Evolutionary conservation across 2,888 invertebrate genomes (phyloP), one percentile per base, ranked within the genome.

Genomic region (Teleogryllus oceanicus): DNA sequence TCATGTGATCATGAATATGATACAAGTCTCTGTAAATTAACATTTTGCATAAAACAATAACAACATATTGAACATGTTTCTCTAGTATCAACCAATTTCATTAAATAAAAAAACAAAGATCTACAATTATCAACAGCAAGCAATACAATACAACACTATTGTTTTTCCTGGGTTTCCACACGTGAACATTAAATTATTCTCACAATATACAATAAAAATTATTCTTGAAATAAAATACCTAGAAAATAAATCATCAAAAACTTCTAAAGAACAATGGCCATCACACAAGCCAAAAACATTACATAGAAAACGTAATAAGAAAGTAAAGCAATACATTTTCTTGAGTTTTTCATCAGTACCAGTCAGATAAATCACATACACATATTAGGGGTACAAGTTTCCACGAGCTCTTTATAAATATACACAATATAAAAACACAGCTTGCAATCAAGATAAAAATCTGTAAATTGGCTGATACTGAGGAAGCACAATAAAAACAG

Each of bases 381-480:
- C 16, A 18, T 62, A 12, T 16, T 18, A 62, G 62, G 4, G 37
- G 37, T 37, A 62, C n/a, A 62, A 62, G 62, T n/a, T 62, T 62
- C 16, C 13, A n/a, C n/a, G 12, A 62, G 8, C n/a, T 62, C 13
- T 62, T 62, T 62, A 62, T 62, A 18, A 13, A 62, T 62, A 62
- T 18, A 62, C n/a, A 62, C n/a, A 8, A 18, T 62, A 62, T 62
- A 62, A 62, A 62, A 62, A 62, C 62, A 62, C 62, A 13, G n/a
- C 62, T 62, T 8, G 62, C 13, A 62, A 62, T 62, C 16, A 62
- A 62, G 62, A 62, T 62, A 62, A 62, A 37, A 62, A 62, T 62
- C n/a, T 62, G 62, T n/a, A 62, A 62, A 62, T 62, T 62, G 62
- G 62, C 62, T 62, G 62, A 62, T 62, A 62, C 62, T 62, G 62